Conservation (phyloP, 2,113 vertebrate species). For the Sapayoa aenigma region DNA sequence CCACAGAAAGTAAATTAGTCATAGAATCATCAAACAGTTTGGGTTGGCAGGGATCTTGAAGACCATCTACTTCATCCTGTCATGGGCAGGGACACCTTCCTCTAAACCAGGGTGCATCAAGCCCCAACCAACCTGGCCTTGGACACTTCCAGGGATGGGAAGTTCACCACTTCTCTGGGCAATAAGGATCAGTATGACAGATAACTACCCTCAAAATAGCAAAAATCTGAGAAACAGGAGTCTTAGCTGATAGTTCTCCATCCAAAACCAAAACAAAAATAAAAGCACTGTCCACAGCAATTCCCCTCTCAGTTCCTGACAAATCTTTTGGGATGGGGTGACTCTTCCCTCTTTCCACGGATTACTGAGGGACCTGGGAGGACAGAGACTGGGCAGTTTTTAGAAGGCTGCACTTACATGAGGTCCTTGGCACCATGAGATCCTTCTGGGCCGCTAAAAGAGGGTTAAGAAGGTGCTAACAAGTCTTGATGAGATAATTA, state of each 20-base stretch:
- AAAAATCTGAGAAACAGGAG: not conserved
- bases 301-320: not conserved
- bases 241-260: not conserved
- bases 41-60: not conserved
- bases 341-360: not conserved
- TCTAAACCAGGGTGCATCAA: fast-evolving
- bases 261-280: not conserved
- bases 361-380: not conserved
- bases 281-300: not conserved
- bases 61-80: fast-evolving
- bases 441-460: not conserved
- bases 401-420: not conserved
- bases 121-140: fast-evolving
- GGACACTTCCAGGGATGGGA: not conserved
- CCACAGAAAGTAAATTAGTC: not conserved
- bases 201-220: not conserved
- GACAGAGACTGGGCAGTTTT: not conserved
- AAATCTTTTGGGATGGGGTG: not conserved
- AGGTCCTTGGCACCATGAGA: not conserved
- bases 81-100: not conserved
- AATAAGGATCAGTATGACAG: not conserved
- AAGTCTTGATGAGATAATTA: too few relatives aligned
- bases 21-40: not conserved
- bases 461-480: not conserved
- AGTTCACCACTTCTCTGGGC: not conserved